Base-by-base conservation (phyloP, 2,797 vertebrate species). In the Acropternis orthonyx region DNA sequence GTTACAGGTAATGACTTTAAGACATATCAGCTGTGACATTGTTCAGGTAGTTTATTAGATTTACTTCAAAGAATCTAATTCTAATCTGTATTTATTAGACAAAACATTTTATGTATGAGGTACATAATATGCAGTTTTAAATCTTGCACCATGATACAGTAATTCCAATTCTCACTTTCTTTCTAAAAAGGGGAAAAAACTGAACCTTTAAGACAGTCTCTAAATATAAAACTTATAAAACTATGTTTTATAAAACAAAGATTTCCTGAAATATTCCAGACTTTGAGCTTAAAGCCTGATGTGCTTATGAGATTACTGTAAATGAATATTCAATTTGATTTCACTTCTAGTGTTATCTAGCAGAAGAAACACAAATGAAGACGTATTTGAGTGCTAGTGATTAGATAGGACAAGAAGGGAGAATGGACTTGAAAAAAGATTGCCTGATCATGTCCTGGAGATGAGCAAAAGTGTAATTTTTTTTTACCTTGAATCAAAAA, bases 1-100 rank as follows among this genome's bases (percentile, higher is more conserved):
- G 94, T 97, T 97, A 97, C 26, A 93, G 55, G 46, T 96, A 97
- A 97, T 97, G 92, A 93, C 93, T 96, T 56, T 89, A 93, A 94
- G 75, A 85, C 34, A 80, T 93, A 88, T 86, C 90, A 90, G 89
- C 95, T 83, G 59, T 86, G 44, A 66, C 88, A 46, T 44, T 30
- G 41, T 94, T 79, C 94, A 92, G 80, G 85, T 96, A 92, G 97
- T 97, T 97, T 96, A 96, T 97, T 96, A 91, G 49, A 62, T 86
- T 96, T 30, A 24, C 46, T 95, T 92, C 44, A 76, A 83, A 82
- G 30, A 78, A 16, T 36, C 32, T 88, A 43, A 34, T 92, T 91
- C 76, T 71, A 81, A 89, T 93, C 79, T 88, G 32, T 81, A 86
- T 93, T 88, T 96, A 83, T 89, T 88, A 78, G 43, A 36, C 54